Percentiles rank a stretch among this genome's conserved stretches.
phyloP scores from a whole-genome alignment of 2,113 vertebrate genomes.

The Ammodytes marinus region DNA sequence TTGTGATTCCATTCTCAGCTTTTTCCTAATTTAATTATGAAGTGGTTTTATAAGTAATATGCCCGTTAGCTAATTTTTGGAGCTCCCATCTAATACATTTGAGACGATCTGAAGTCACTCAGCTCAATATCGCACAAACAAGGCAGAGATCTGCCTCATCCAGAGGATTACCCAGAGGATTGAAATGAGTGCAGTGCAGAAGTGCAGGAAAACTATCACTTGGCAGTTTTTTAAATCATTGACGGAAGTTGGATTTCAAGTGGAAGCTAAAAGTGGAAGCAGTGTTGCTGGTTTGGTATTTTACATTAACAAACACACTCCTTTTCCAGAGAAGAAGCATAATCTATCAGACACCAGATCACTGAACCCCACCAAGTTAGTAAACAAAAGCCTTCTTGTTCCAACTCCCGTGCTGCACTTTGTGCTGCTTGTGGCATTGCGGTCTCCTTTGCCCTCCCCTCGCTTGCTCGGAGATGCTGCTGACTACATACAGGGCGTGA shows the following conservation, averaged over 20 bases:
- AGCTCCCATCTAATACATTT: constrained; percentile 38
- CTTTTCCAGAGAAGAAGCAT: constrained; percentile 55
- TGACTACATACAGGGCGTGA: constrained; percentile 65
- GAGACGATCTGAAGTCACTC: constrained; percentile 23
- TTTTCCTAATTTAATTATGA: constrained; percentile 71
- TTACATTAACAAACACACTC: constrained; percentile 53
- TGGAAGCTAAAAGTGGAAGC: constrained; percentile 29
- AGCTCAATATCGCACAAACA: constrained; percentile 58
- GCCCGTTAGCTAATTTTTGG: constrained; percentile 50
- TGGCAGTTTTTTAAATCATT: constrained; percentile 40
- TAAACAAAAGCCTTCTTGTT: constrained; percentile 76
- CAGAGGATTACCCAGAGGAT: neutral
- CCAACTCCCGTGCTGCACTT: constrained; percentile 66
- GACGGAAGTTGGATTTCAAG: constrained; percentile 27
- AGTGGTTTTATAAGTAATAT: constrained; percentile 56
- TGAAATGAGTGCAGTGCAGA: constrained; percentile 7
- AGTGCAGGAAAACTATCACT: constrained; percentile 13
- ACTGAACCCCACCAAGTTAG: constrained; percentile 59
- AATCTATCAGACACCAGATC: constrained; percentile 67
- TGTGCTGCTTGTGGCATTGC: constrained; percentile 67
- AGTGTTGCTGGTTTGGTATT: constrained; percentile 24
- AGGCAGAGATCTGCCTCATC: constrained; percentile 33
- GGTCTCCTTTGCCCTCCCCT: constrained; percentile 57
- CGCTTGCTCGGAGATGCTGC: constrained; percentile 44
- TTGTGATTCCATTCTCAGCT: constrained; percentile 49